Evolutionary conservation across 2,797 vertebrate genomes (phyloP).

Genomic region (Phataginus tricuspis): DNA sequence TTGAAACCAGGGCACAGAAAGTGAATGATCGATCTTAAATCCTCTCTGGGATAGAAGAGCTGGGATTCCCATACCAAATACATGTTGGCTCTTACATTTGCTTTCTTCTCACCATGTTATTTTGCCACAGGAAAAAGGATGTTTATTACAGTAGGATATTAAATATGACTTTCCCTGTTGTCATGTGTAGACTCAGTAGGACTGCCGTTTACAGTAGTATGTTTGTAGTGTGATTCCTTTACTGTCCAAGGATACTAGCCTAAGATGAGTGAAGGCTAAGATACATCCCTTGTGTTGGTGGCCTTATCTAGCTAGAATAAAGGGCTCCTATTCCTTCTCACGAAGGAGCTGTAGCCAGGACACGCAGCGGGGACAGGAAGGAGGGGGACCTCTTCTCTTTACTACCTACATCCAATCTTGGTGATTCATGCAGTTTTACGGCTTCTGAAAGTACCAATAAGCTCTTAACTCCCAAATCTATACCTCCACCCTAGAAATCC

Average conservation of each 20-base stretch:
- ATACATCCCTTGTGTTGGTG: neutral
- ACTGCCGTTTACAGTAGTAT: neutral
- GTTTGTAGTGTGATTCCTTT: neutral
- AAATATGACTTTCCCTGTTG: neutral
- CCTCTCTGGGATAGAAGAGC: neutral
- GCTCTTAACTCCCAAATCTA: neutral
- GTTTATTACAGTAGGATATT: neutral
- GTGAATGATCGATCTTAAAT: neutral
- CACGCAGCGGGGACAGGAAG: too few relatives aligned
- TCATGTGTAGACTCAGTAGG: neutral
- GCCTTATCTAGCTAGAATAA: neutral
- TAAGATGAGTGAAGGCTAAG: neutral
- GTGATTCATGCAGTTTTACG: neutral
- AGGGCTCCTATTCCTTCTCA: neutral
- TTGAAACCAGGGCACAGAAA: neutral
- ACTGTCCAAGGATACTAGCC: neutral
- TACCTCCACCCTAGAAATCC: neutral
- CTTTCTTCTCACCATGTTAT: neutral
- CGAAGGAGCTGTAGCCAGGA: neutral
- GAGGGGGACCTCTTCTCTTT: neutral
- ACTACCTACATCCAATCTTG: neutral
- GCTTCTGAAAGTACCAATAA: neutral
- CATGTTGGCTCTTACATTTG: neutral
- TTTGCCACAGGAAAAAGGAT: neutral
- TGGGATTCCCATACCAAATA: constrained; percentile 14